These are phyloP conservation scores for Anguilla marmorata DNA, from an alignment of 2,797 vertebrate species.

Conservation along the genomic window DNA sequence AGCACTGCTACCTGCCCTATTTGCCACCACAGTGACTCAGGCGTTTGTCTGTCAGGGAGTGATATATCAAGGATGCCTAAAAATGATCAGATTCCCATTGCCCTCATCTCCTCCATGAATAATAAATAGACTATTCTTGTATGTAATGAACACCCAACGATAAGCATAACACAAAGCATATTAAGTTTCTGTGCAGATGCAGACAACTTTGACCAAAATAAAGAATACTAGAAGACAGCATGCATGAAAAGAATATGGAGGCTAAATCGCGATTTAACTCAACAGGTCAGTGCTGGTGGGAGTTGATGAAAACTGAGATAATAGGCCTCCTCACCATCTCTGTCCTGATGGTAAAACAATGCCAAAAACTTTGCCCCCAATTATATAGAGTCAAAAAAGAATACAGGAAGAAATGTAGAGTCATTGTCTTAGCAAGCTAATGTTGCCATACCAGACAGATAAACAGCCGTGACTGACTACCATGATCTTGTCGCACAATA, in stretches of 20 bases:
- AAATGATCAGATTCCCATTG: conserved; percentile 13
- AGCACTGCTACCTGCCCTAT: background rate
- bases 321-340: background rate
- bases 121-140: conserved; percentile 16
- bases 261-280: background rate
- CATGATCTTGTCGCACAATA: background rate
- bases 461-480: background rate
- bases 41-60: conserved; percentile 10
- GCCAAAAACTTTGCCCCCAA: background rate
- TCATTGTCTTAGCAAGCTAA: background rate
- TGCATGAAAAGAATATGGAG: background rate
- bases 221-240: background rate
- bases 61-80: background rate
- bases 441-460: background rate
- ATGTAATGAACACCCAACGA: conserved; percentile 15
- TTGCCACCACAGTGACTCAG: conserved; percentile 1
- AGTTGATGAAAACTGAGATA: background rate
- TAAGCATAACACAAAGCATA: background rate
- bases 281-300: background rate
- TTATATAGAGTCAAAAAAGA: background rate
- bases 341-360: background rate
- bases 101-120: background rate
- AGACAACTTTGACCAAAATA: background rate
- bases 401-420: background rate
- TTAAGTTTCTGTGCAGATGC: conserved; percentile 1